Base-by-base conservation (phyloP, 1,140 invertebrate species). In the Pseudomyrmex pallidus region DNA sequence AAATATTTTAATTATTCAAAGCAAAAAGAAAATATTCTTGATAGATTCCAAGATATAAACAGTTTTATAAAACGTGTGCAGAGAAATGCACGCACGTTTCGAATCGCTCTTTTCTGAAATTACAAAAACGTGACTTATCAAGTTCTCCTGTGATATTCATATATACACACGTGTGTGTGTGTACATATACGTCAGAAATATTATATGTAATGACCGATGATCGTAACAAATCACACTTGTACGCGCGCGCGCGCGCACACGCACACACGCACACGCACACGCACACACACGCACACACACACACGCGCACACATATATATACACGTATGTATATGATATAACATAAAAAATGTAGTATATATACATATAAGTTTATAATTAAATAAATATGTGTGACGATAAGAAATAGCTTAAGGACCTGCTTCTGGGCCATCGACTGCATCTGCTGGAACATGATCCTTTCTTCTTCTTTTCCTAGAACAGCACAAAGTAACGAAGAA, bases 391-490 rank as follows among this genome's bases (percentile, higher is more conserved):
- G 84, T 89, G 87, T 84, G 85, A 25, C 85, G 68, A 90, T 84
- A 90, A 91, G 91, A 93, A 85, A 91, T 93, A 90, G 90, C 90
- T 95, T 96, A 96, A 96, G 96, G 96, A 98, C 98, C 97, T 98
- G 98, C 96, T 98, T 98, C 95, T 98, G 98, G 92, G 98, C 98
- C 96, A 98, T 97, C 76, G 97, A 97, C 94, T 98, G 98, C 97
- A 98, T 98, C 95, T 98, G 98, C 95, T 98, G 98, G 95, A 98
- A 97, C 97, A 98, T 98, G 94, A 97, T 97, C 91, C 98, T 96
- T 95, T 98, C 98, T 95, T 98, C 98, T 95, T 98, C 98, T 96
- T 98, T 98, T 92, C 98, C 98, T 98, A 96, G 91, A 96, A 96
- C 94, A 95, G 90, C 70, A 90, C 82, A 89, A 89, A 89, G 70